Evolutionary conservation across 2,888 invertebrate species (phyloP).

Genomic region (Drosophila mimica): DNA sequence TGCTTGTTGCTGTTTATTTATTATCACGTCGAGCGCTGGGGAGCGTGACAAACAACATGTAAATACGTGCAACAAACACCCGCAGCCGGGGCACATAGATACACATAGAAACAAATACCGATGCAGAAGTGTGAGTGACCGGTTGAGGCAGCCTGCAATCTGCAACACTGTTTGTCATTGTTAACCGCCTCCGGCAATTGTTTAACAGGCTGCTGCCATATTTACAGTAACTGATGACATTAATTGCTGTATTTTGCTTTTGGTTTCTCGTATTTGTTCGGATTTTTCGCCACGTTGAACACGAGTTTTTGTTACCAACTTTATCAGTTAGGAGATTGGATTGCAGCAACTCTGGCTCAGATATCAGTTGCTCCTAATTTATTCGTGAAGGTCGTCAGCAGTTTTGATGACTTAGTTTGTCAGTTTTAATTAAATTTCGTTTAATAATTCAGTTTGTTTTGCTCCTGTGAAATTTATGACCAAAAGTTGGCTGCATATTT

Average conservation of each 20-base stretch:
- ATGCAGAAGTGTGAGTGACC: conserved; percentile 42
- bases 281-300: conserved; percentile 34
- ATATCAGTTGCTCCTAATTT: conserved; percentile 69
- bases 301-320: conserved; percentile 41
- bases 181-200: conserved; percentile 60
- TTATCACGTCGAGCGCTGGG: conserved; percentile 47
- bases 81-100: conserved; percentile 14
- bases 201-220: conserved; percentile 48
- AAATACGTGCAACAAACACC: conserved; percentile 56
- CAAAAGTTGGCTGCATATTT: conserved; percentile 69
- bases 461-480: conserved; percentile 61
- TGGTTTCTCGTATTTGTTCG: conserved; percentile 26
- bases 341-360: conserved; percentile 14
- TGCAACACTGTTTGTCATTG: conserved; percentile 63
- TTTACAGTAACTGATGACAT: conserved; percentile 70
- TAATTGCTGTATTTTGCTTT: conserved; percentile 72
- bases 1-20: conserved; percentile 33
- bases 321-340: conserved; percentile 32
- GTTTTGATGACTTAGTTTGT: conserved; percentile 55
- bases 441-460: conserved; percentile 68
- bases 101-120: conserved; percentile 7
- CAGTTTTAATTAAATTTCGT: conserved; percentile 76
- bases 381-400: conserved; percentile 45
- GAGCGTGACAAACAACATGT: conserved; percentile 66
- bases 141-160: conserved; percentile 51